phyloP scores from a whole-genome alignment of 2,797 vertebrate genomes.

The Peromyscus attwateri region DNA sequence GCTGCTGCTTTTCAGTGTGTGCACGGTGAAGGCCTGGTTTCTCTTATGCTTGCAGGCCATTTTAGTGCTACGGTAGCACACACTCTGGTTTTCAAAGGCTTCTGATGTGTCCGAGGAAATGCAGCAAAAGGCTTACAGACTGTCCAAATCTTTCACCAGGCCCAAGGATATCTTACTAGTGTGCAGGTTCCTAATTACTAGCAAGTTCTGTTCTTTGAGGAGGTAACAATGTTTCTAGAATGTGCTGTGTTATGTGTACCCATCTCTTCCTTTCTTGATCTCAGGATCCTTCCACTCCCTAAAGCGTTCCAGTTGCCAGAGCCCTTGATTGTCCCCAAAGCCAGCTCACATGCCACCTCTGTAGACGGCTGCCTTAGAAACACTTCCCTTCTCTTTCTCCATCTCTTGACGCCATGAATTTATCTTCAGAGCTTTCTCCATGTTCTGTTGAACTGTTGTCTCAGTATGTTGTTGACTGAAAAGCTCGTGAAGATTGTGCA shows the following conservation, averaged over 20 bases:
- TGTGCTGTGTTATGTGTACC: neutral
- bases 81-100: neutral
- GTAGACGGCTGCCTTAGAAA: neutral
- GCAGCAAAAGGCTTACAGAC: slow-evolving; percentile 3
- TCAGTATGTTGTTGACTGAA: neutral
- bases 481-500: neutral
- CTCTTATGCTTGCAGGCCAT: neutral
- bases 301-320: neutral
- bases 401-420: neutral
- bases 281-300: neutral
- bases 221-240: slow-evolving; percentile 31
- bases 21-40: neutral
- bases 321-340: neutral
- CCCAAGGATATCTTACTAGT: neutral
- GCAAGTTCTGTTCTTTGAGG: neutral
- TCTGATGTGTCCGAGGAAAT: neutral
- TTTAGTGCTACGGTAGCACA: neutral
- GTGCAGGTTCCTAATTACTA: neutral
- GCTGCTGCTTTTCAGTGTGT: neutral
- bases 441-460: neutral
- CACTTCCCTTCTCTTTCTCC: neutral
- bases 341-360: neutral
- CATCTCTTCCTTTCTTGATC: neutral
- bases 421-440: neutral
- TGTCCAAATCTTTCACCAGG: slow-evolving; percentile 19